Evolutionary conservation across 1,140 invertebrate species (phyloP).

Genomic region (Atta colombica): DNA sequence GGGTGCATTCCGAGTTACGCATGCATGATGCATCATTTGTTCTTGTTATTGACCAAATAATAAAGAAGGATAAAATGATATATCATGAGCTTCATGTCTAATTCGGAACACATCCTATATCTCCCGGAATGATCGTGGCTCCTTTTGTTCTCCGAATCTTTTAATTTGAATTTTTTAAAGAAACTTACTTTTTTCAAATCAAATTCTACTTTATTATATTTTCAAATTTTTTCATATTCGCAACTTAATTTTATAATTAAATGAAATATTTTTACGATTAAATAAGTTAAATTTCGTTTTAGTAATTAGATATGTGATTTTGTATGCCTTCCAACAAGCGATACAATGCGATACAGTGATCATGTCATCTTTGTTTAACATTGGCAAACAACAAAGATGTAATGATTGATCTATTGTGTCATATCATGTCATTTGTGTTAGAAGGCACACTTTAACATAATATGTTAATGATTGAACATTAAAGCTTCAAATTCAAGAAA

Average conservation of each 20-base stretch:
- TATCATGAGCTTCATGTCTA: too few species aligned
- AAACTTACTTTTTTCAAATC: background rate
- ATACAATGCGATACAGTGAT: too few species aligned
- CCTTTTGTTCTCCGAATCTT: background rate
- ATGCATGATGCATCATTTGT: too few species aligned
- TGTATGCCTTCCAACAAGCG: too few species aligned
- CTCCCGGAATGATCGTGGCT: background rate
- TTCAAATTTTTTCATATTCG: background rate
- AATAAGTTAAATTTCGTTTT: conserved; percentile 19
- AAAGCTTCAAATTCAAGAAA: background rate
- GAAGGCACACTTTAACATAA: background rate
- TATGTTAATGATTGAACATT: background rate
- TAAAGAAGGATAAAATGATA: too few species aligned
- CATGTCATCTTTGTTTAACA: too few species aligned
- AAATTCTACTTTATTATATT: background rate
- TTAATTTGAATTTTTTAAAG: conserved; percentile 10
- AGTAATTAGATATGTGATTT: background rate
- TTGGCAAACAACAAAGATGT: too few species aligned
- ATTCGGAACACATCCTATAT: background rate
- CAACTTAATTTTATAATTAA: conserved; percentile 16
- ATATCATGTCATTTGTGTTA: too few species aligned
- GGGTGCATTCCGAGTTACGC: too few species aligned
- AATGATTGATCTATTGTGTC: too few species aligned
- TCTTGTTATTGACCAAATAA: too few species aligned
- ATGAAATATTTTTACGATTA: background rate